Conservation (phyloP, 1,140 invertebrate species). For the Neodiprion fabricii region DNA sequence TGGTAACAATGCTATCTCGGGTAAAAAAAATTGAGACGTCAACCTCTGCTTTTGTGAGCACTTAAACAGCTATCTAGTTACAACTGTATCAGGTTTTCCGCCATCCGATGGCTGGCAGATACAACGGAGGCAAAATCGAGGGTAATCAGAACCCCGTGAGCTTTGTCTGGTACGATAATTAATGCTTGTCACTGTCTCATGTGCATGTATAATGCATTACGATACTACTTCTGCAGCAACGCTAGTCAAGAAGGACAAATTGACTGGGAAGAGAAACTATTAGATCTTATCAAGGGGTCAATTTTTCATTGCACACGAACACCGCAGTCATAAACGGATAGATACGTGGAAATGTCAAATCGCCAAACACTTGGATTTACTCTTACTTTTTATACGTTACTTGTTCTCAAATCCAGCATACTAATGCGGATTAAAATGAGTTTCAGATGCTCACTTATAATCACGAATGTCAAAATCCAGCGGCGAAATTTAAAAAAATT, state of each 20-base stretch:
- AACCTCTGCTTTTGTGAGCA: not conserved
- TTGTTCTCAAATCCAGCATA: too few relatives aligned
- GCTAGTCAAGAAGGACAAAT: not conserved
- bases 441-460: too few relatives aligned
- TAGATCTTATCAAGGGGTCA: not conserved
- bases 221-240: not conserved
- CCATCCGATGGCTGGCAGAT: not conserved
- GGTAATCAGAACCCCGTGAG: slow-evolving; percentile 4
- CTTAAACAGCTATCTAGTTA: slow-evolving; percentile 1
- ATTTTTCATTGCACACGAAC: not conserved
- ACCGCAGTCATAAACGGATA: not conserved
- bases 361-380: too few relatives aligned
- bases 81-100: slow-evolving; percentile 4
- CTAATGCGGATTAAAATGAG: too few relatives aligned
- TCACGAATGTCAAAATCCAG: too few relatives aligned
- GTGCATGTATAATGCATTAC: not conserved
- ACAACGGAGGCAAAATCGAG: not conserved
- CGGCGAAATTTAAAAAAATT: too few relatives aligned
- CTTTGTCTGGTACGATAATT: not conserved
- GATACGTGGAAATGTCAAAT: too few relatives aligned
- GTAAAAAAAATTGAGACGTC: slow-evolving; percentile 7
- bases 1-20: not conserved
- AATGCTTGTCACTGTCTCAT: not conserved
- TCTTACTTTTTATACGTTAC: too few relatives aligned
- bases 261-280: not conserved